Base-by-base conservation (phyloP, 2,797 vertebrate species). In the Centropyge bicolor region DNA sequence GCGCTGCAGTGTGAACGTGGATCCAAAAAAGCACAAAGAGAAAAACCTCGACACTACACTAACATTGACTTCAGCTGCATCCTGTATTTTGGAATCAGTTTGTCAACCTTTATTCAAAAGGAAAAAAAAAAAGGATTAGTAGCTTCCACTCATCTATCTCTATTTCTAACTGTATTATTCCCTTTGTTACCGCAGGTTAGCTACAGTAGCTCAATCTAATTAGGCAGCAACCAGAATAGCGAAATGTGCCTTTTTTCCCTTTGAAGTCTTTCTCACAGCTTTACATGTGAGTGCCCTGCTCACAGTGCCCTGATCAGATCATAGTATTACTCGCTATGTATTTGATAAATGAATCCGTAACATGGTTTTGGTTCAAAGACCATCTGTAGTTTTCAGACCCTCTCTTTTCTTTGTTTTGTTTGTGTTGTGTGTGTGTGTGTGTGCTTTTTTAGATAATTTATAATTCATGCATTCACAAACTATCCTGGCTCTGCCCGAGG, bases 201-300 rank as follows among this genome's bases (percentile, higher is more conserved):
- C 66, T 66, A 41, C 62, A 59, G 48, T 35, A 73, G 24, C 77
- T 85, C 65, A 82, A 24, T 80, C 52, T 73, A 85, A 86, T 86
- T 85, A 69, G 40, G 83, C 17, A 73, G 46, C 51, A 80, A 56
- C 20, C 27, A 72, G 11, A 73, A 71, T 56, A 24, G 19, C 73
- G 74, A 84, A 86, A 87, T 1, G 0, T 46, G 78, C 16, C 40
- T 43, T 55, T 64, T 48, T 22, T 1, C 31, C 11, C 27, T 82
- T 89, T 85, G 75, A 90, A 79, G 79, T 78, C 35, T 57, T 73
- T 14, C 45, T 73, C 72, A 70, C 12, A 57, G 35, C 65, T 81
- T 70, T 79, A 80, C 52, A 67, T 66, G 81, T 63, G 43, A 77
- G 65, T 59, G 35, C 20, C 61, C 12, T 64, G 60, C 80, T 79